Evolutionary conservation across 1,140 invertebrate genomes (phyloP).

Genomic region (Cydia amplana): DNA sequence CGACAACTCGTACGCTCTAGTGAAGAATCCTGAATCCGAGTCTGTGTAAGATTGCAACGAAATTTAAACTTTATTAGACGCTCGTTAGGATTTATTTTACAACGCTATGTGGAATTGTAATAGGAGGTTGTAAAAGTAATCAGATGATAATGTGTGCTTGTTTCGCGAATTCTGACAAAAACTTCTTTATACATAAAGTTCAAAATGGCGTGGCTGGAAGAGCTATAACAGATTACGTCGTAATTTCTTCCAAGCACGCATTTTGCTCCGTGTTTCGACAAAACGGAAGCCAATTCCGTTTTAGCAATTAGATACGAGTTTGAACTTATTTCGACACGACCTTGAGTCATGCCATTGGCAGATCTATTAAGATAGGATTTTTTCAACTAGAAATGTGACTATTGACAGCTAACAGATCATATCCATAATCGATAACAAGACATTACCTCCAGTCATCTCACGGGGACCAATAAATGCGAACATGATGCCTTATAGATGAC

Average conservation of each 20-base stretch:
- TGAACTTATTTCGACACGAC: too few relatives aligned
- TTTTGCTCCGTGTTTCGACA: neutral
- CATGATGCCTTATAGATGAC: too few relatives aligned
- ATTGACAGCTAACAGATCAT: too few relatives aligned
- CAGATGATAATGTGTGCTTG: neutral
- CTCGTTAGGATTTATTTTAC: neutral
- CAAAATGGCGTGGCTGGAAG: neutral
- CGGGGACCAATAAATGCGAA: too few relatives aligned
- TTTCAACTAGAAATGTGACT: too few relatives aligned
- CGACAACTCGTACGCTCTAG: neutral
- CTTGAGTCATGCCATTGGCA: too few relatives aligned
- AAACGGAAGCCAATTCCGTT: neutral
- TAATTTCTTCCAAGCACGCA: neutral
- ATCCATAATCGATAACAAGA: too few relatives aligned
- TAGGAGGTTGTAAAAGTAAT: neutral
- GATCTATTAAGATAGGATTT: too few relatives aligned
- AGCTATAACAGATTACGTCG: slow-evolving; percentile 3
- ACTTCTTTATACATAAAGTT: neutral
- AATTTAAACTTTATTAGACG: neutral
- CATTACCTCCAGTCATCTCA: too few relatives aligned
- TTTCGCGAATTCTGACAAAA: neutral
- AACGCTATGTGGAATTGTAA: neutral
- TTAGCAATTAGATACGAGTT: too few relatives aligned
- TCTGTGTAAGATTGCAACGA: neutral
- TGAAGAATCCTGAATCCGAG: neutral